phyloP scores from a whole-genome alignment of 1,140 invertebrate species.

The Hermetia illucens region DNA sequence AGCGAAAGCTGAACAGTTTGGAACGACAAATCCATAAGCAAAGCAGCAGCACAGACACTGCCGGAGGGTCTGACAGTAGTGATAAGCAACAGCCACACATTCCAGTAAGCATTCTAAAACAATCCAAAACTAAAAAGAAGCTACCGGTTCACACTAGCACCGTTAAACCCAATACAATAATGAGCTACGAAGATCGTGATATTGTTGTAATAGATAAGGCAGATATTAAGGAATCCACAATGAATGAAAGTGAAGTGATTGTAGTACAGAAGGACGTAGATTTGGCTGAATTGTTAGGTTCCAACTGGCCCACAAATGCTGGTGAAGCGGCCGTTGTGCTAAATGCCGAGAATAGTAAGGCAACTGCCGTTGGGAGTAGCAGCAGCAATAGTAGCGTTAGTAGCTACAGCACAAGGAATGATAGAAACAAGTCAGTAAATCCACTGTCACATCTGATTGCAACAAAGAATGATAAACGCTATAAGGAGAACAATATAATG shows the following conservation, averaged over 20 bases:
- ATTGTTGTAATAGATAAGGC: conserved; percentile 16
- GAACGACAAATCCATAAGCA: too few species aligned
- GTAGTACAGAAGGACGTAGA: conserved; percentile 22
- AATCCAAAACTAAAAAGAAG: conserved; percentile 5
- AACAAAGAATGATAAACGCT: not conserved
- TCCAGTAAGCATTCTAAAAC: conserved; percentile 1
- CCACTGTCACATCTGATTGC: conserved; percentile 7
- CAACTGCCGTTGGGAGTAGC: not conserved
- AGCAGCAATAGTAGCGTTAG: conserved; percentile 4
- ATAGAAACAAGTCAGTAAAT: conserved; percentile 9
- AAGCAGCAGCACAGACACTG: too few species aligned
- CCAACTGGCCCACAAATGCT: conserved; percentile 22
- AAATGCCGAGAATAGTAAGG: conserved; percentile 9
- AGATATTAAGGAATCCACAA: conserved; percentile 21
- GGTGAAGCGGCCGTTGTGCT: conserved; percentile 16
- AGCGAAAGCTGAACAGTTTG: conserved; percentile 10
- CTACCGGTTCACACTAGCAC: not conserved
- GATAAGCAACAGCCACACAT: not conserved
- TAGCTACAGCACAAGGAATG: conserved; percentile 1
- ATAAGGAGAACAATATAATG: not conserved
- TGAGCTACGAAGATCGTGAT: conserved; percentile 14
- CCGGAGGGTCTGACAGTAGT: too few species aligned
- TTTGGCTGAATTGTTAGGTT: conserved; percentile 28
- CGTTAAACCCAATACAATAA: conserved; percentile 5
- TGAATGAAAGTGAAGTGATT: conserved; percentile 27